Conservation (phyloP, 2,113 vertebrate genomes). For the Pollachius pollachius region DNA sequence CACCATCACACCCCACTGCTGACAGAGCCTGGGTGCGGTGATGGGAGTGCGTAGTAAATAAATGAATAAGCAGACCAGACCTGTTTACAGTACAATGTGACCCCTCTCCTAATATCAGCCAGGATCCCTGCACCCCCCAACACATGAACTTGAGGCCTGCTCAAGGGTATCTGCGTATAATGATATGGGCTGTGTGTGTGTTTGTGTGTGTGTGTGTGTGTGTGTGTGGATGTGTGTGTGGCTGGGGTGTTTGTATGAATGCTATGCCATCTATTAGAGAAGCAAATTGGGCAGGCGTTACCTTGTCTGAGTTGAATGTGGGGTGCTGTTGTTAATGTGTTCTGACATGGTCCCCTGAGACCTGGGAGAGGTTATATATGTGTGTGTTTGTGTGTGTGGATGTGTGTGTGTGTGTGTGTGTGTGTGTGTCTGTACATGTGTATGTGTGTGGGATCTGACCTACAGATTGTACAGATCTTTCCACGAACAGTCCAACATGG, state of each 20-base stretch:
- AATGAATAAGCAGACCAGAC: slow-evolving; percentile 75
- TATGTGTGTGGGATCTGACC: too few species aligned
- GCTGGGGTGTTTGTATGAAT: slow-evolving; percentile 67
- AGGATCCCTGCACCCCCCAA: slow-evolving; percentile 55
- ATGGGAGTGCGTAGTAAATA: slow-evolving; percentile 66
- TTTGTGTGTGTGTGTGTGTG: slow-evolving; percentile 41
- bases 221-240: slow-evolving; percentile 62
- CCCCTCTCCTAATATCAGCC: slow-evolving; percentile 68
- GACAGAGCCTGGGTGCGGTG: slow-evolving; percentile 58
- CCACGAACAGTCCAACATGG: too few species aligned
- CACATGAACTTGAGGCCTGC: slow-evolving; percentile 70
- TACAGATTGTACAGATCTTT: too few species aligned
- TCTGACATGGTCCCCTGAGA: slow-evolving; percentile 67
- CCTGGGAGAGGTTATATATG: slow-evolving; percentile 31
- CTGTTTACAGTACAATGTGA: slow-evolving; percentile 75
- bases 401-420: too few species aligned
- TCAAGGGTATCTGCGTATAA: slow-evolving; percentile 76
- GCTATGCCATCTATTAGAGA: slow-evolving; percentile 71
- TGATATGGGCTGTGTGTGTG: slow-evolving; percentile 35
- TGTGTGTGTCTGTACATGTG: too few species aligned
- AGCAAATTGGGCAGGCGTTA: slow-evolving; percentile 66
- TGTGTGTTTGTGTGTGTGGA: neutral
- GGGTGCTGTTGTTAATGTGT: slow-evolving; percentile 68
- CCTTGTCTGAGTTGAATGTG: slow-evolving; percentile 52
- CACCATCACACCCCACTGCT: slow-evolving; percentile 45